Conservation (phyloP, 2,888 invertebrate genomes). For the Cartodere bifasciata region DNA sequence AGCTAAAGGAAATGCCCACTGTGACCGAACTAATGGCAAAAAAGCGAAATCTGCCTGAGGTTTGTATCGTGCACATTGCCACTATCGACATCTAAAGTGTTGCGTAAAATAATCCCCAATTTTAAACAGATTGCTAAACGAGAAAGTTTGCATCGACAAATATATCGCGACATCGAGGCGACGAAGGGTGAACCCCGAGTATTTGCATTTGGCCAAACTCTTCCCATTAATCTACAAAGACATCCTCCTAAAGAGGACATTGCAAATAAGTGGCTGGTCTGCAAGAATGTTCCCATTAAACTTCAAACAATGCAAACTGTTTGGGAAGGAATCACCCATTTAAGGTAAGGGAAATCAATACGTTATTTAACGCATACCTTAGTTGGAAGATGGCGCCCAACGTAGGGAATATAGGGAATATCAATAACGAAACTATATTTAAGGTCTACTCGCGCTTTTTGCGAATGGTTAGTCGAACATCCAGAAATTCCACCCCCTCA, state of each 20-base stretch:
- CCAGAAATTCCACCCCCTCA: conserved; percentile 41
- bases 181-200: conserved; percentile 37
- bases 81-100: background rate
- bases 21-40: conserved; percentile 44
- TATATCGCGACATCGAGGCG: conserved; percentile 38
- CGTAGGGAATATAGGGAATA: background rate
- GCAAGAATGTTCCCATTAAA: conserved; percentile 42
- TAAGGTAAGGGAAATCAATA: conserved; percentile 33
- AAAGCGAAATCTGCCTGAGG: conserved; percentile 37
- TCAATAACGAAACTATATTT: conserved; percentile 10
- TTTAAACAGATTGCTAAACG: conserved; percentile 38
- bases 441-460: conserved; percentile 46
- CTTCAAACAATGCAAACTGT: conserved; percentile 47
- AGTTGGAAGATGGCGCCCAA: background rate
- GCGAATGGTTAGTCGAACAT: conserved; percentile 42
- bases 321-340: conserved; percentile 48
- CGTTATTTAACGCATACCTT: background rate
- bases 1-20: conserved; percentile 44
- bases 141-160: conserved; percentile 38
- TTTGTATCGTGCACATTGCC: conserved; percentile 20
- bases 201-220: conserved; percentile 39
- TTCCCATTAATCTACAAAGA: conserved; percentile 40
- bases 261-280: conserved; percentile 41
- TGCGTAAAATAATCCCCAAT: background rate
- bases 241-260: conserved; percentile 41